phyloP scores from a whole-genome alignment of 2,113 vertebrate genomes.

The Carlito syrichta region DNA sequence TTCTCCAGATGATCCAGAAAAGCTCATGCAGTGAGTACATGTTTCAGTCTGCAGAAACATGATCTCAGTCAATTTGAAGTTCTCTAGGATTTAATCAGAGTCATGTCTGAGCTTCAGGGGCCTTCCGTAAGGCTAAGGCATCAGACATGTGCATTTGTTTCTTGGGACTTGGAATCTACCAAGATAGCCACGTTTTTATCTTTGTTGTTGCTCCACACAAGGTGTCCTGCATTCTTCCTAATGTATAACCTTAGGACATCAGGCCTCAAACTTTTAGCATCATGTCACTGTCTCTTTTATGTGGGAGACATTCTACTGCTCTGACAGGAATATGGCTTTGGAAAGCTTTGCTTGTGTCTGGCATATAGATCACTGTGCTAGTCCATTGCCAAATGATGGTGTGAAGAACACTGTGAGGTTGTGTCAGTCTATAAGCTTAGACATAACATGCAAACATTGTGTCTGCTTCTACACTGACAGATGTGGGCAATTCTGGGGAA shows the following conservation, averaged over 20 bases:
- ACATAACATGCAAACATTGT: neutral
- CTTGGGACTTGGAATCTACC: neutral
- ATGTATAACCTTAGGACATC: neutral
- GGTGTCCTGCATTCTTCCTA: neutral
- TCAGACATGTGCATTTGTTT: neutral
- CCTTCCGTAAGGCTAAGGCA: too few relatives aligned
- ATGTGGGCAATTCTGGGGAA: neutral
- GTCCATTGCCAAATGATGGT: neutral
- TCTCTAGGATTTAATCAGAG: neutral
- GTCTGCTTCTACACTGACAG: neutral
- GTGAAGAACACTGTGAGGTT: constrained; percentile 1
- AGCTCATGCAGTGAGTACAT: neutral
- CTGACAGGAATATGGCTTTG: neutral
- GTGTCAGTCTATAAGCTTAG: neutral
- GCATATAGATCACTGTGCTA: neutral
- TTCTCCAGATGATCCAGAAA: neutral
- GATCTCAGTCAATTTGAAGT: neutral
- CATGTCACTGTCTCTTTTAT: neutral
- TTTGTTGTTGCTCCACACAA: neutral
- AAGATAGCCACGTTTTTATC: neutral
- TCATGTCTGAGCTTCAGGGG: neutral
- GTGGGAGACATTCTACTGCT: neutral
- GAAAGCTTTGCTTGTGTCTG: constrained; percentile 10
- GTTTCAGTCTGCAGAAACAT: neutral
- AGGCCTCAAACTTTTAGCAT: neutral